Conservation (phyloP, 2,888 invertebrate species). For the Xanthorhoe designata region DNA sequence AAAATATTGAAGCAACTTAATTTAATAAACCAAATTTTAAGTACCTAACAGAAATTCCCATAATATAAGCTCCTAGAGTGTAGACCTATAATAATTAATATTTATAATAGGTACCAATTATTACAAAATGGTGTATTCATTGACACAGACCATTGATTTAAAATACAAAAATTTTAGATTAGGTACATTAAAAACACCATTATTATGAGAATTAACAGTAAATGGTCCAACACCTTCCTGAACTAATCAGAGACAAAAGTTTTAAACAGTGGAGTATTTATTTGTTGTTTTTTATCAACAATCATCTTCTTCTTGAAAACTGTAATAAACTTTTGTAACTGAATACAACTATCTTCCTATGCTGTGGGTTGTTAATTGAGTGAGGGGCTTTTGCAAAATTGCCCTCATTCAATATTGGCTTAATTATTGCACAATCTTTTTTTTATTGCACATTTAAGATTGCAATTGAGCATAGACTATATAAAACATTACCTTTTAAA, state of each 20-base stretch:
- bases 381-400: not conserved
- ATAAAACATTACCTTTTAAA: no score
- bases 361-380: not conserved
- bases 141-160: not conserved
- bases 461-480: no score
- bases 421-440: no score
- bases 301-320: no score
- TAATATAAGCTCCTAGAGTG: not conserved
- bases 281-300: not conserved
- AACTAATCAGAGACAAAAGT: not conserved
- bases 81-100: not conserved
- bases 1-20: not conserved
- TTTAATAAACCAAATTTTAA: not conserved
- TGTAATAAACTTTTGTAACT: not conserved
- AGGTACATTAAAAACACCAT: slow-evolving; percentile 3
- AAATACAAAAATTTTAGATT: not conserved
- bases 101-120: not conserved
- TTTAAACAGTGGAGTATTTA: not conserved
- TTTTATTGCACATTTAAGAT: no score
- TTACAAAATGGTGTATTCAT: not conserved
- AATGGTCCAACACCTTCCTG: slow-evolving; percentile 22
- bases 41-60: not conserved
- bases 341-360: not conserved
- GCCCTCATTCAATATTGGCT: no score
- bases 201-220: slow-evolving; percentile 9